Conservation (phyloP, 1,140 invertebrate genomes). For the Nephotettix cincticeps region DNA sequence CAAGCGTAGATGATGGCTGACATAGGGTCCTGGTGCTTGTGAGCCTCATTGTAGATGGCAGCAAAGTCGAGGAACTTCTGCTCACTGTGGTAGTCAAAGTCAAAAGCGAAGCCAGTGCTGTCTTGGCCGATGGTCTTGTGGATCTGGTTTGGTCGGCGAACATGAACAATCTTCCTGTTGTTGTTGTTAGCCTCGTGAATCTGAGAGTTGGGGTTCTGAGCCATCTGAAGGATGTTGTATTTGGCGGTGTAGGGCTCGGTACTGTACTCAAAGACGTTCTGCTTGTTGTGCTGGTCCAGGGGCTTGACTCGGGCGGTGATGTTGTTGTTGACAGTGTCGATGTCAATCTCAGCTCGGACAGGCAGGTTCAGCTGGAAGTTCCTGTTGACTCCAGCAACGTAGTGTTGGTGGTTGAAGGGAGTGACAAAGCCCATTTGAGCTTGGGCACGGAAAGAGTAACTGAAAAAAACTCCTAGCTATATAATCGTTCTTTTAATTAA, state of each 20-base stretch:
- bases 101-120: conserved; percentile 50
- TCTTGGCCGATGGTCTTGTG: conserved; percentile 36
- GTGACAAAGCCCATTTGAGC: conserved; percentile 62
- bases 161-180: conserved; percentile 46
- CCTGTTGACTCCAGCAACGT: conserved; percentile 57
- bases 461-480: conserved; percentile 14
- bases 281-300: conserved; percentile 50
- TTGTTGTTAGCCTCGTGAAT: conserved; percentile 36
- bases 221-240: conserved; percentile 54
- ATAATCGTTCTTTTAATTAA: too few relatives aligned
- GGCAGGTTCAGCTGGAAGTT: conserved; percentile 58
- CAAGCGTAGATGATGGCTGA: conserved; percentile 37
- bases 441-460: conserved; percentile 52
- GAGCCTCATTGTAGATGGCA: conserved; percentile 34
- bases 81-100: conserved; percentile 52
- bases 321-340: conserved; percentile 50
- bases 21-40: conserved; percentile 38
- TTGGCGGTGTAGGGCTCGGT: conserved; percentile 58
- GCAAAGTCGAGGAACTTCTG: conserved; percentile 42
- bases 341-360: conserved; percentile 46
- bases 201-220: conserved; percentile 46
- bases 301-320: conserved; percentile 51
- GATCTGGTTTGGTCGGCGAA: conserved; percentile 40
- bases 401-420: conserved; percentile 58
- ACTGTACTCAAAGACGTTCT: conserved; percentile 55